phyloP scores from a whole-genome alignment of 2,113 vertebrate species.

The Osmerus mordax region DNA sequence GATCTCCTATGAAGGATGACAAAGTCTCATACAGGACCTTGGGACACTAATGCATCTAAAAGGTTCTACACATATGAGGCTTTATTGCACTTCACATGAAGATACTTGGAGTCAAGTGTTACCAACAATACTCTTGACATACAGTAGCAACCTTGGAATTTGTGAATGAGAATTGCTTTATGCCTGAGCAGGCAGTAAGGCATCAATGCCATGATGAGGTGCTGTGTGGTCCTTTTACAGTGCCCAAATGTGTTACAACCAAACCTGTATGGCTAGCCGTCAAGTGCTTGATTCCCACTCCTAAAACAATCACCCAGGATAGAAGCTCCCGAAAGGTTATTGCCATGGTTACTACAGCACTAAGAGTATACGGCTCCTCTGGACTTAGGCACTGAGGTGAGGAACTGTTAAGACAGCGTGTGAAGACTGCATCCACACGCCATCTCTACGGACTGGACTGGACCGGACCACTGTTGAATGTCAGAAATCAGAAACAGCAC shows the following conservation, averaged over 20 bases:
- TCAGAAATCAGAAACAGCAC: constrained; percentile 18
- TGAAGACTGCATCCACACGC: constrained; percentile 71
- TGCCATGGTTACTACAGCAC: constrained; percentile 78
- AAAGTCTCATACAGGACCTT: background rate
- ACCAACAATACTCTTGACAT: background rate
- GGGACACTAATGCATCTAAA: constrained; percentile 11
- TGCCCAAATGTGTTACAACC: constrained; percentile 31
- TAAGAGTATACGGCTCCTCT: constrained; percentile 67
- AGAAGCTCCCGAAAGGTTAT: constrained; percentile 54
- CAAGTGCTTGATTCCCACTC: constrained; percentile 33
- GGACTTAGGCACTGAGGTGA: constrained; percentile 93
- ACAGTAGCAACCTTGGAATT: constrained; percentile 17
- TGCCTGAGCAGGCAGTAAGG: constrained; percentile 50
- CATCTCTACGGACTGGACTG: background rate
- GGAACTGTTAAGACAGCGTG: constrained; percentile 81
- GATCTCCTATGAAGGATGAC: constrained; percentile 34
- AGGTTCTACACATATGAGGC: constrained; percentile 13
- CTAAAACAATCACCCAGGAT: constrained; percentile 27
- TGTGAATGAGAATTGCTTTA: constrained; percentile 43
- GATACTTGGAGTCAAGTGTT: background rate
- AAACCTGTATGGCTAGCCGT: constrained; percentile 20
- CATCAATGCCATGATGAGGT: constrained; percentile 41
- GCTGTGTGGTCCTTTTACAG: constrained; percentile 36
- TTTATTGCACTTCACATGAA: background rate
- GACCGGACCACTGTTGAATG: background rate